Base-by-base conservation (phyloP, 2,797 vertebrate genomes). In the Tympanoctomys barrerae region DNA sequence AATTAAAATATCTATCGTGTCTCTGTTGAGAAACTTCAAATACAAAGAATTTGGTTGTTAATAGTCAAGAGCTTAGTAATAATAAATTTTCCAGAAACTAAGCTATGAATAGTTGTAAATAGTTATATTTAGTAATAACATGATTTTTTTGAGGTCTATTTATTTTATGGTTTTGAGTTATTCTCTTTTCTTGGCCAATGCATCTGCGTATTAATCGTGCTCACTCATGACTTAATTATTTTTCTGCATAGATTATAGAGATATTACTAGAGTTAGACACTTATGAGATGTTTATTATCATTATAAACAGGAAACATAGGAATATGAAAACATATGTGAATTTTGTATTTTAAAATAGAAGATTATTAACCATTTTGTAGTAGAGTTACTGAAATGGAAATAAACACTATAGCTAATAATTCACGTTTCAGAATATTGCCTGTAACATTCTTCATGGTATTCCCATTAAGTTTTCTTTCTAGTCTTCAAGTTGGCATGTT, bases 311-410 rank as follows among this genome's bases (percentile, higher is more conserved):
- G 97, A 97, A 97, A 94, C 94, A 95, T 98, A 96, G 97, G 97
- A 98, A 98, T 97, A 96, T 97, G 97, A 98, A 97, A 98, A 95
- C 98, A 98, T 98, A 98, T 98, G 97, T 98, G 97, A 97, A 96
- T 97, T 98, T 98, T 96, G 97, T 97, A 96, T 97, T 98, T 97
- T 97, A 98, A 97, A 96, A 96, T 98, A 98, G 97, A 94, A 81
- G 89, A 96, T 95, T 94, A 97, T 96, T 89, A 97, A 85, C 95
- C 94, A 95, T 97, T 97, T 97, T 93, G 87, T 88, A 91, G 92
- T 96, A 87, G 88, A 88, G 42, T 98, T 98, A 94, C 95, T 97
- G 96, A 96, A 96, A 31, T 91, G 96, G 90, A 97, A 98, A 98
- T 98, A 96, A 98, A 98, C 97, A 98, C 89, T 84, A 61, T 16